Conservation (phyloP, 2,113 vertebrate species). For the Trogon melanurus region DNA sequence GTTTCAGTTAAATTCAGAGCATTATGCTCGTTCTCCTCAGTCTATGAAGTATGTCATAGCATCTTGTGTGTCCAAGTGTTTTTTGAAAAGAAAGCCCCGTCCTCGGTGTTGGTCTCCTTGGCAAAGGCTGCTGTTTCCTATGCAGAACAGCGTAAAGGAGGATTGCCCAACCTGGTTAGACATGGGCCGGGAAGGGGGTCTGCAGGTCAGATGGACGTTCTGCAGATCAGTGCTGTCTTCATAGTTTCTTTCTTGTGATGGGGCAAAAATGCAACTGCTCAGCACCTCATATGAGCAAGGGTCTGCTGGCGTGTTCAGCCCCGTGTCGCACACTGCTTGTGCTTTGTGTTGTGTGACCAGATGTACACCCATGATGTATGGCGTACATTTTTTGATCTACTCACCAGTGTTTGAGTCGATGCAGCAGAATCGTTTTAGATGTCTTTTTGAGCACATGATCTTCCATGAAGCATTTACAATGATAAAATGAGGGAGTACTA, state of each 20-base stretch:
- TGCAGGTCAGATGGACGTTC: background rate
- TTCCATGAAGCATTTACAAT: background rate
- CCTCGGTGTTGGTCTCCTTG: background rate
- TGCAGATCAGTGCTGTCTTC: background rate
- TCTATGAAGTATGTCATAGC: background rate
- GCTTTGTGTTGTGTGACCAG: background rate
- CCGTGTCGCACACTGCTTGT: background rate
- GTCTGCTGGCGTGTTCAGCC: background rate
- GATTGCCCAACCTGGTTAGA: background rate
- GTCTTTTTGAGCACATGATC: background rate
- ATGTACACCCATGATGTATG: accelerated
- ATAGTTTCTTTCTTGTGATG: background rate
- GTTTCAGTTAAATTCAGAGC: background rate
- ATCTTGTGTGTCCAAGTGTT: background rate
- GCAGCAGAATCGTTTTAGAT: background rate
- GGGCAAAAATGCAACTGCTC: background rate
- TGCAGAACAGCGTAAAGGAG: background rate
- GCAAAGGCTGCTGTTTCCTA: background rate
- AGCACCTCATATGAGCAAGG: background rate
- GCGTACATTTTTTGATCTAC: background rate
- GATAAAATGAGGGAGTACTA: background rate
- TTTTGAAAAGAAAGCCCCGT: background rate
- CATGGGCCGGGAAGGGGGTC: background rate
- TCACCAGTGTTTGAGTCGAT: background rate
- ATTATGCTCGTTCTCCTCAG: background rate